Conservation (phyloP, 2,113 vertebrate species). For the Sula dactylatra region DNA sequence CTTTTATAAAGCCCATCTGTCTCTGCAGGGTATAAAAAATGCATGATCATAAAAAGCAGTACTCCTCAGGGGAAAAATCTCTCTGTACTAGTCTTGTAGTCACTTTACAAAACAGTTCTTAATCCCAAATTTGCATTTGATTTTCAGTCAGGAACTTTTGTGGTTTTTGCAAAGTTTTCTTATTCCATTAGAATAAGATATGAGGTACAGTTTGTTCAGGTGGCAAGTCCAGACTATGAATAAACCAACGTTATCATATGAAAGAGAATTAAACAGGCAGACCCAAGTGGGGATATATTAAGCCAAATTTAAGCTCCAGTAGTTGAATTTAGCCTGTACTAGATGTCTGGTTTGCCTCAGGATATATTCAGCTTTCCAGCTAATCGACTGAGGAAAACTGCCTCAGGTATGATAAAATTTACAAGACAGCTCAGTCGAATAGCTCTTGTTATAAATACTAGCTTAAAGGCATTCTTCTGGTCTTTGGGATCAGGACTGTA, state of each 20-base stretch:
- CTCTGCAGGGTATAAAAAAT: conserved; percentile 23
- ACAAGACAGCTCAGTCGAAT: conserved; percentile 78
- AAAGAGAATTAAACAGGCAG: conserved; percentile 86
- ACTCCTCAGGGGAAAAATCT: conserved; percentile 13
- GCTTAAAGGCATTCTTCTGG: conserved; percentile 81
- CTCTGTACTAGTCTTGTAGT: background rate
- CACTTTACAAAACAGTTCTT: conserved; percentile 47
- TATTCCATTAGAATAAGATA: conserved; percentile 70
- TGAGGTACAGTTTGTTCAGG: conserved; percentile 72
- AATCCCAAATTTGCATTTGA: conserved; percentile 47
- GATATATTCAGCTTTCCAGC: conserved; percentile 81
- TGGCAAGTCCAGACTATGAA: conserved; percentile 72
- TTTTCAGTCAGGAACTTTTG: conserved; percentile 62
- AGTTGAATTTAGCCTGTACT: conserved; percentile 87
- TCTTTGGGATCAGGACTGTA: conserved; percentile 73
- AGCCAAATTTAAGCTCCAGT: conserved; percentile 86
- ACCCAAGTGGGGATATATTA: conserved; percentile 95
- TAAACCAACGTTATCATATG: conserved; percentile 77
- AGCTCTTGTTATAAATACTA: conserved; percentile 84
- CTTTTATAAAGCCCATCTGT: conserved; percentile 55
- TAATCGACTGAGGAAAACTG: conserved; percentile 79
- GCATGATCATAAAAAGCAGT: conserved; percentile 30
- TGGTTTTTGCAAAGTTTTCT: conserved; percentile 64
- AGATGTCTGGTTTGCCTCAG: conserved; percentile 85
- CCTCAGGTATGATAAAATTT: conserved; percentile 88